Base-by-base conservation (phyloP, 2,888 invertebrate species). In the Yponomeuta cagnagella region DNA sequence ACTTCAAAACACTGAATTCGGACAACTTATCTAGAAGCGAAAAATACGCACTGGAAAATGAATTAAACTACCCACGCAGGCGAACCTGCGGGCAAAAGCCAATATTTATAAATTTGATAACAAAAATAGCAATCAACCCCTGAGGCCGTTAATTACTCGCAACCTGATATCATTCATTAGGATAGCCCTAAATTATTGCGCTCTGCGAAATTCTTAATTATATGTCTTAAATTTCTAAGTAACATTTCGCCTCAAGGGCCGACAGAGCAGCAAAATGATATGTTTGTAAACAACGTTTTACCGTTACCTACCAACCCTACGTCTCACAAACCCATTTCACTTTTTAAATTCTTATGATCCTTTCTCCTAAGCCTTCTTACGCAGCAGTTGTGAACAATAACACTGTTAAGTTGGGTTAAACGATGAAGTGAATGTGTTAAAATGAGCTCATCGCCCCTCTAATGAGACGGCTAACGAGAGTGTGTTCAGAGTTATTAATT, bases 171-270 rank as follows among this genome's bases (percentile, higher is more conserved):
- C 88, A 88, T 89, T 90, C 86, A 90, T 92, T 90, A 92, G 85
- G 78, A 81, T 84, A 87, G 82, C 89, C 88, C 89, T 81, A 92
- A 92, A 92, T 92, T 91, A 91, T 89, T 89, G 84, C 85, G 89
- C 84, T 82, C 84, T 82, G 84, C 89, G 84, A 90, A 91, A 90
- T 90, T 91, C 89, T 91, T 92, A 92, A 92, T 92, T 92, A 92
- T 92, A 92, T 89, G 88, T 90, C 90, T 92, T 90, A 86, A 89
- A 90, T 91, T 90, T 92, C 91, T 89, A 88, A 90, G 90, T 87
- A 88, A 90, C 90, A 87, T 90, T 88, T 87, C 74, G 90, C 92
- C 90, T 80, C 74, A 79, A 85, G 91, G 88, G 83, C 80, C 82
- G 82, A 76, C 78, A 80, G 80, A 84, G 84, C 88, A 86, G 86